phyloP scores from a whole-genome alignment of 2,797 vertebrate species.

The Chromobotia macracanthus region DNA sequence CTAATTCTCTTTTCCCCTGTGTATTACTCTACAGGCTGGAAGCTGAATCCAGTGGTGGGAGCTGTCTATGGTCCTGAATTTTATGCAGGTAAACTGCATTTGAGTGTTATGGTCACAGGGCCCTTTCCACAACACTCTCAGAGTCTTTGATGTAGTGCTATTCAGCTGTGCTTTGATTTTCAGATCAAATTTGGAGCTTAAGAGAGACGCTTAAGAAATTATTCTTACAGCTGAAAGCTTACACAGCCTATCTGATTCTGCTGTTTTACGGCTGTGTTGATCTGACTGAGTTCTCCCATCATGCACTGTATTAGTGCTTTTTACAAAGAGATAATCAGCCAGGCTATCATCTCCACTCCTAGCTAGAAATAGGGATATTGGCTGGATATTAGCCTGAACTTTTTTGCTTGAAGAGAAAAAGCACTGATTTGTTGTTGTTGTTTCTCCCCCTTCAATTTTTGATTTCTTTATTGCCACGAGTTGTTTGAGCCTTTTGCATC shows the following conservation, averaged over 20 bases:
- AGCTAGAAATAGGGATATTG: constrained; percentile 26
- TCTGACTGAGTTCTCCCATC: constrained; percentile 17
- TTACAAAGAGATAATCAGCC: constrained; percentile 32
- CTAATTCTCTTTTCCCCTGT: constrained; percentile 51
- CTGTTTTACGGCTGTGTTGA: not conserved
- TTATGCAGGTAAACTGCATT: constrained; percentile 85
- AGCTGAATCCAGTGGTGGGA: constrained; percentile 95
- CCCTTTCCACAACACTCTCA: constrained; percentile 3
- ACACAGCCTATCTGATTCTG: not conserved
- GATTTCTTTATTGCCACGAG: constrained; percentile 76
- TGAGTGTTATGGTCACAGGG: constrained; percentile 33
- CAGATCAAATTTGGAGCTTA: not conserved
- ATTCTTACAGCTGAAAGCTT: not conserved
- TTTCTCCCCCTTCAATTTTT: constrained; percentile 43
- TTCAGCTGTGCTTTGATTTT: constrained; percentile 41
- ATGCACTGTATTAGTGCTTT: constrained; percentile 17
- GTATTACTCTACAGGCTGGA: constrained; percentile 84
- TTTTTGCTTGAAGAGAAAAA: constrained; percentile 69
- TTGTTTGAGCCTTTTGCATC: constrained; percentile 82
- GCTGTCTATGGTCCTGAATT: constrained; percentile 96
- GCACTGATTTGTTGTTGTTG: constrained; percentile 71
- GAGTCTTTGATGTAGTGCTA: constrained; percentile 26
- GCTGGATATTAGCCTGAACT: constrained; percentile 37
- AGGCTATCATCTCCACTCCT: constrained; percentile 8
- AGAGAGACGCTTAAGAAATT: constrained; percentile 19